Percentiles rank a stretch among this genome's conserved stretches.
Conservation (phyloP, 2,797 vertebrate genomes). For the Labroides dimidiatus region DNA sequence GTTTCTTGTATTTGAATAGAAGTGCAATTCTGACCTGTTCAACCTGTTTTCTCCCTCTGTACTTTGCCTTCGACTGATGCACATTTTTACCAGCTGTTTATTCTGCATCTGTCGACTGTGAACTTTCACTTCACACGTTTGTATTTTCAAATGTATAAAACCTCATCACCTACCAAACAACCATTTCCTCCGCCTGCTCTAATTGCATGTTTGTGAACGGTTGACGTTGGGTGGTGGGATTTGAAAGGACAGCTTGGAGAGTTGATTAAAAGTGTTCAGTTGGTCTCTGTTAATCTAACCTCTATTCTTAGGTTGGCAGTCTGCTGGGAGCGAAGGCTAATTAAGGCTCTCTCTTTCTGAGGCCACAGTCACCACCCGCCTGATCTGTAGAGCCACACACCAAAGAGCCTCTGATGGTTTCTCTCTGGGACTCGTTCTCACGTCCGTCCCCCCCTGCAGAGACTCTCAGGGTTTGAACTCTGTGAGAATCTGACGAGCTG, state of each 20-base stretch:
- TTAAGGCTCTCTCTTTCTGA: constrained; percentile 62
- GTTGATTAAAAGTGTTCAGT: constrained; percentile 74
- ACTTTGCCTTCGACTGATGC: constrained; percentile 24
- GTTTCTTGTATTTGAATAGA: constrained; percentile 33
- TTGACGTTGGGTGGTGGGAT: constrained; percentile 51
- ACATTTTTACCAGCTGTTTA: constrained; percentile 41
- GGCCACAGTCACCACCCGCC: constrained; percentile 64
- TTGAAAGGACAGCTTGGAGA: constrained; percentile 61
- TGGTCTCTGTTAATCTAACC: constrained; percentile 69
- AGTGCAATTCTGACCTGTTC: constrained; percentile 31
- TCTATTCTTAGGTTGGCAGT: constrained; percentile 64
- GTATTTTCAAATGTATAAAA: constrained; percentile 72
- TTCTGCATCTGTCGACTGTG: constrained; percentile 55
- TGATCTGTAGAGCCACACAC: constrained; percentile 71
- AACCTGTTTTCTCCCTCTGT: constrained; percentile 14
- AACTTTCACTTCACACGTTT: constrained; percentile 75
- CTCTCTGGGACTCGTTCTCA: constrained; percentile 63
- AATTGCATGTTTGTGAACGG: constrained; percentile 71
- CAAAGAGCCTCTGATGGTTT: constrained; percentile 69
- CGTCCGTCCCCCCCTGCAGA: constrained; percentile 54
- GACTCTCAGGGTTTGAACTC: constrained; percentile 32
- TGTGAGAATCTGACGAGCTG: constrained; percentile 50
- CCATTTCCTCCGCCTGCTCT: constrained; percentile 70
- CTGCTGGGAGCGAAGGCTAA: constrained; percentile 65
- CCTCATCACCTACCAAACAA: constrained; percentile 65